Base-by-base conservation (phyloP, 2,797 vertebrate species). In the Eupleurogrammus muticus region DNA sequence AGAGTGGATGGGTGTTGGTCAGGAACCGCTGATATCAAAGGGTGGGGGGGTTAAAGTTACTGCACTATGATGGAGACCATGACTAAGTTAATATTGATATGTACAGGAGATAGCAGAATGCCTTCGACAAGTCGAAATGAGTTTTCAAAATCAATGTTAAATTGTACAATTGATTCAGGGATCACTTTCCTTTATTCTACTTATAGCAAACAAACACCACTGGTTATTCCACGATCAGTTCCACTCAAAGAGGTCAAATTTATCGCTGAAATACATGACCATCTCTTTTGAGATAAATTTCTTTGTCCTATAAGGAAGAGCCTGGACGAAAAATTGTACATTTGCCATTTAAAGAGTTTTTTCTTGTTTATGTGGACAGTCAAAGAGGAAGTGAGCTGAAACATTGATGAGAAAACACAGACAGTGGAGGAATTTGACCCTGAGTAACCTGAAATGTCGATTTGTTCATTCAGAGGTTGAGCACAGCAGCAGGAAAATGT, bases 361-460 rank as follows among this genome's bases (percentile, higher is more conserved):
- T 17, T 14, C 6, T 5, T 44, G 16, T 44, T 44, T 44, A 44
- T 44, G 16, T 17, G 40, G 40, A 44, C 40, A n/a, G 40, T 17
- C 40, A 17, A 17, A 17, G 14, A 44, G 40, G 16, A 44, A 44
- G 16, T 17, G 14, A 44, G 40, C 16, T 17, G 40, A 17, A 44
- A 44, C 40, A 44, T 44, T 44, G 7, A 44, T 44, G 40, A 44
- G 40, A 44, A 47, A 58, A 38, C 6, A 16, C 1, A 52, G 17
- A 56, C 11, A 23, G 8, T 36, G 24, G 20, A 67, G 24, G 19
- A 54, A 78, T 52, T 32, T 21, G n/a, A 53, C 44, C 17, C 20
- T 6, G 7, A 49, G 14, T 16, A 32, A 57, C 47, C 32, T 34
- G 47, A 57, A 53, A 51, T 28, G 35, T 19, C 24, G 17, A 17